phyloP scores from a whole-genome alignment of 2,113 vertebrate genomes.

The Perca fluviatilis region DNA sequence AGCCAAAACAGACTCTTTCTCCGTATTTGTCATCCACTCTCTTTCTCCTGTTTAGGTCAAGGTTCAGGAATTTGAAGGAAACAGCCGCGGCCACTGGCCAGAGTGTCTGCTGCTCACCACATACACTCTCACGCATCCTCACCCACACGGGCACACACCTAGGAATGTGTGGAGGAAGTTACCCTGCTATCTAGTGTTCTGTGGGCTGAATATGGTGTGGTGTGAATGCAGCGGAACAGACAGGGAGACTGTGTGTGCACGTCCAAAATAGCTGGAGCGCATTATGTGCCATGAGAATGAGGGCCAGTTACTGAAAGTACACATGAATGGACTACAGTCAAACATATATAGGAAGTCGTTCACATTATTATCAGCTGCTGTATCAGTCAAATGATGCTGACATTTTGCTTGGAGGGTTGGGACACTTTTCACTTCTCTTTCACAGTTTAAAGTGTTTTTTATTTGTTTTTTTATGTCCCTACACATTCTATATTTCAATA shows the following conservation, averaged over 20 bases:
- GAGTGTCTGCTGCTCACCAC: constrained; percentile 51
- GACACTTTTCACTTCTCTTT: too few species aligned
- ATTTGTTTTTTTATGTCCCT: too few species aligned
- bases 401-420: too few species aligned
- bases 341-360: too few species aligned
- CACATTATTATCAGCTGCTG: too few species aligned
- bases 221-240: constrained; percentile 30
- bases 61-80: constrained; percentile 79
- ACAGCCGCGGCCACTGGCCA: constrained; percentile 58
- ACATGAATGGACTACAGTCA: too few species aligned
- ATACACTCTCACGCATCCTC: constrained; percentile 23
- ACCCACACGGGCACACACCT: constrained; percentile 20
- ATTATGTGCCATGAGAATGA: neutral
- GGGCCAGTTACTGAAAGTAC: too few species aligned
- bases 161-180: constrained; percentile 74
- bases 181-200: constrained; percentile 16
- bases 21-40: constrained; percentile 17
- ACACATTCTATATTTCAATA: too few species aligned
- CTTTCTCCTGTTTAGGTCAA: constrained; percentile 48
- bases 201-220: constrained; percentile 21
- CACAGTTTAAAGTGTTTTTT: too few species aligned
- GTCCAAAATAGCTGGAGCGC: neutral
- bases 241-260: constrained; percentile 2
- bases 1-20: constrained; percentile 24
- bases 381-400: too few species aligned